Base-by-base conservation (phyloP, 2,888 invertebrate species). In the Cheilosia impressa region DNA sequence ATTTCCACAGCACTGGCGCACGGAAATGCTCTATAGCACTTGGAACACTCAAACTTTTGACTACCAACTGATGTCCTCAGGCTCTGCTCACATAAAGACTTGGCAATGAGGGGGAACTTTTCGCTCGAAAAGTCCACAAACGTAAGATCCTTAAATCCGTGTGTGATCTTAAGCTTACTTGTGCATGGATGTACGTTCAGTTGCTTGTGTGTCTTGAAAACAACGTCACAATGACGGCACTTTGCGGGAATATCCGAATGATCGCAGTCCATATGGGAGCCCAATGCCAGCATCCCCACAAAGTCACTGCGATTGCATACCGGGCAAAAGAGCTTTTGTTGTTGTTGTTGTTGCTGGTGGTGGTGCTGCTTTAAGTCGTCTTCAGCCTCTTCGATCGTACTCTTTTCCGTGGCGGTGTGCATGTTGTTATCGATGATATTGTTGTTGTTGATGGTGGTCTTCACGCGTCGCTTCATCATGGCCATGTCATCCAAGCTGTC, bases 121-220 rank as follows among this genome's bases (percentile, higher is more conserved):
- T 95, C 94, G 79, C 94, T 95, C 0, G 96, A 95, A 90, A 96
- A 97, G 90, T 97, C 96, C n/a, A 96, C 94, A 90, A 95, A 96
- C 2, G 95, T 95, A 71, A 95, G 92, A 91, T 97, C 96, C 88
- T 95, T 94, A 90, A 95, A 96, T 17, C 95, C 95, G 1, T 94
- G 89, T 4, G 88, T 88, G 9, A 89, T 87, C 15, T 90, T 88
- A 88, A 89, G 50, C 34, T 87, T 91, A 0, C 93, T 94, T 88
- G 94, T 94, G 89, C 94, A 94, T 53, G 94, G 94, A 91, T 97
- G 97, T 45, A 95, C 93, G 88, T 95, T 95, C 83, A 96, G 93
- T 5, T 95, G 94, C 78, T 95, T 95, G 87, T 95, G 94, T 53
- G 95, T 96, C 88, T 95, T 95, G 90, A 96, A 97, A 5, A 95